Evolutionary conservation across 2,888 invertebrate genomes (phyloP).

Genomic region (Ptychoptera contaminata): DNA sequence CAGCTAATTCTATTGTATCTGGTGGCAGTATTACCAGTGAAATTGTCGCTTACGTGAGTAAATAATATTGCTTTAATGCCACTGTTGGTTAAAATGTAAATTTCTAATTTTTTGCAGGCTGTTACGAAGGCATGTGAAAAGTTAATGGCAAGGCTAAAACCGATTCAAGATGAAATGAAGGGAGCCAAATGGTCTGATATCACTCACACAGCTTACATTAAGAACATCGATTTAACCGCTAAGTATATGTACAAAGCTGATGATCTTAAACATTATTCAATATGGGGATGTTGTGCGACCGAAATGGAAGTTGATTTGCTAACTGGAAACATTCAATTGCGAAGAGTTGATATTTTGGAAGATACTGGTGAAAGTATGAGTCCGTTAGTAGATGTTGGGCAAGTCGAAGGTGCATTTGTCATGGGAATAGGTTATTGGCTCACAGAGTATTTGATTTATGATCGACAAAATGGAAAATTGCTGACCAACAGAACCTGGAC

Average conservation of each 20-base stretch:
- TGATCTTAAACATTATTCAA: slow-evolving; percentile 36
- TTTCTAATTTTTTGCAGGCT: slow-evolving; percentile 2
- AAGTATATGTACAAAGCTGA: slow-evolving; percentile 35
- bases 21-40: slow-evolving; percentile 63
- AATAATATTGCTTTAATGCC: neutral
- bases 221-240: slow-evolving; percentile 38
- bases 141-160: slow-evolving; percentile 41
- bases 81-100: neutral
- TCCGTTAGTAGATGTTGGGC: slow-evolving; percentile 49
- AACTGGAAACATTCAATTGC: slow-evolving; percentile 49
- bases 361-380: slow-evolving; percentile 50
- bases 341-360: slow-evolving; percentile 48
- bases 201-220: slow-evolving; percentile 31
- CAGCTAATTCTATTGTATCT: slow-evolving; percentile 49
- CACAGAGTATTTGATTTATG: slow-evolving; percentile 44
- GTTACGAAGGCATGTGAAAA: slow-evolving; percentile 35
- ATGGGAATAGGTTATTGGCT: slow-evolving; percentile 58
- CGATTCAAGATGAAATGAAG: slow-evolving; percentile 31
- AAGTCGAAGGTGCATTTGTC: slow-evolving; percentile 55
- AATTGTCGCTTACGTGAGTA: slow-evolving; percentile 37
- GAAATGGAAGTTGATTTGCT: slow-evolving; percentile 59
- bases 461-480: slow-evolving; percentile 38
- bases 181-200: slow-evolving; percentile 39
- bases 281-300: slow-evolving; percentile 41
- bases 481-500: slow-evolving; percentile 57